These are phyloP conservation scores for Eurystomus gularis DNA, from an alignment of 2,113 vertebrate species.

Conservation along the genomic window DNA sequence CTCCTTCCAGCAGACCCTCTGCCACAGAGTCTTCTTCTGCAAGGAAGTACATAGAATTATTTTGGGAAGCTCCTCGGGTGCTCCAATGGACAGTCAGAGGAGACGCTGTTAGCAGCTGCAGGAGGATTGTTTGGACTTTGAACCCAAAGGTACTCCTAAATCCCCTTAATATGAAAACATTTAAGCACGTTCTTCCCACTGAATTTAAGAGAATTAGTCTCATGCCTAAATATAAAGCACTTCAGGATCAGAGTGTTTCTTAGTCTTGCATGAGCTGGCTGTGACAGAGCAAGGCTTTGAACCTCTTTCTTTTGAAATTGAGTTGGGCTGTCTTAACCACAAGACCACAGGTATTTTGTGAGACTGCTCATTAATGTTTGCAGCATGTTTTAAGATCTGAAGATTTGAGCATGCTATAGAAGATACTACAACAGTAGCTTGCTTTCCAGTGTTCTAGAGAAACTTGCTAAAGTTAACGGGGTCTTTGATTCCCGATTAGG, in stretches of 20 bases:
- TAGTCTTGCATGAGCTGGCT: neutral
- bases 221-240: neutral
- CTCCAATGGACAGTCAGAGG: neutral
- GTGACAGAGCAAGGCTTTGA: constrained; percentile 17
- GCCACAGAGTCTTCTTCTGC: neutral
- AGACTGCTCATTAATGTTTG: constrained; percentile 30
- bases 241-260: neutral
- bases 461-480: neutral
- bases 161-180: neutral
- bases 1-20: neutral
- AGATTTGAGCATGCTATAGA: neutral
- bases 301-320: neutral
- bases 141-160: neutral
- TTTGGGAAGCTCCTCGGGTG: neutral
- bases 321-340: constrained; percentile 20
- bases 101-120: neutral
- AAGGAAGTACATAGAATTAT: fast-evolving
- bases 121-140: neutral
- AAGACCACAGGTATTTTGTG: constrained; percentile 55
- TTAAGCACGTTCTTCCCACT: neutral
- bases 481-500: neutral
- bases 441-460: neutral
- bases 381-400: neutral
- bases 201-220: neutral
- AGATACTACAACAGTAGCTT: neutral